Conservation (phyloP, 2,888 invertebrate genomes). For the Eudemis profundana region DNA sequence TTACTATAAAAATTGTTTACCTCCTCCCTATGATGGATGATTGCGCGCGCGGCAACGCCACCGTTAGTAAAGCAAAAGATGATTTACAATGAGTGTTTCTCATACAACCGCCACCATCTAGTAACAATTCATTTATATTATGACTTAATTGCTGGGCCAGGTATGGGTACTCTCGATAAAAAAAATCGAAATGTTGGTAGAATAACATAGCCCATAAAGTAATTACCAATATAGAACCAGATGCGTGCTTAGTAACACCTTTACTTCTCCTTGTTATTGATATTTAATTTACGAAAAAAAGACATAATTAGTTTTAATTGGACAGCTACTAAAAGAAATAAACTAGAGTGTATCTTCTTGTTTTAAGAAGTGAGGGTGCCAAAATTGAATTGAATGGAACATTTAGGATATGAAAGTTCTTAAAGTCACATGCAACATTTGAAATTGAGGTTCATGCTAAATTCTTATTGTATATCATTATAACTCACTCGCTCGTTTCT, state of each 20-base stretch:
- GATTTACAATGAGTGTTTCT: conserved; percentile 84
- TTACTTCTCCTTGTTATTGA: conserved; percentile 3
- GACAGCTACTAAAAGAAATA: background rate
- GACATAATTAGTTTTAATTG: too few relatives aligned
- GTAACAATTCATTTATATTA: conserved; percentile 58
- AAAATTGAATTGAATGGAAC: conserved; percentile 7
- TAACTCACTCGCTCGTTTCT: conserved; percentile 87
- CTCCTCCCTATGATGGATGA: conserved; percentile 80
- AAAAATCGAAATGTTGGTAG: too few relatives aligned
- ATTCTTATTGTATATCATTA: conserved; percentile 8
- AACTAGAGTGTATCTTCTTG: background rate
- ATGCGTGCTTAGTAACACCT: conserved; percentile 17
- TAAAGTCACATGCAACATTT: conserved; percentile 31
- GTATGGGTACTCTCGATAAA: conserved; percentile 5
- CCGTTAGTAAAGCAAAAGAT: conserved; percentile 85
- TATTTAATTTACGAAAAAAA: too few relatives aligned
- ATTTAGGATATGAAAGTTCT: conserved; percentile 1
- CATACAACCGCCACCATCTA: conserved; percentile 86
- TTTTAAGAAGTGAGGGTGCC: conserved; percentile 29
- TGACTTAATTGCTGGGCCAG: conserved; percentile 7
- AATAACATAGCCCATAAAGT: too few relatives aligned
- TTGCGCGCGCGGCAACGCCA: conserved; percentile 71
- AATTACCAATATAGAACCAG: background rate
- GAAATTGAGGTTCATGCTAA: conserved; percentile 41
- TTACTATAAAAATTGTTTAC: conserved; percentile 59